Base-by-base conservation (phyloP, 2,888 invertebrate genomes). In the Anoplius nigerrimus region DNA sequence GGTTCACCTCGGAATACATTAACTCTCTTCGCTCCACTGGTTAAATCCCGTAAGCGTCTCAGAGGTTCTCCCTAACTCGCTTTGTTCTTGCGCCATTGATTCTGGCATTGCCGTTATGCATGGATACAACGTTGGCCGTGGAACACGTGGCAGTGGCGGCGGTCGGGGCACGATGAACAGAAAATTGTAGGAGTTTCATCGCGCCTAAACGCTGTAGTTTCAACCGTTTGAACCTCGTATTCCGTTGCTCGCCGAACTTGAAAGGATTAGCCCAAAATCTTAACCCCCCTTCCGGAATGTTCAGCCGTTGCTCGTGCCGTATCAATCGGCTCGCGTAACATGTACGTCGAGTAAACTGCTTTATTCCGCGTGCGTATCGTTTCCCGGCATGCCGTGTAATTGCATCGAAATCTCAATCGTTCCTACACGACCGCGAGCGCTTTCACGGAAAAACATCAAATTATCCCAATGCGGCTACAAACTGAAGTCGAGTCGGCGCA, bases 361-460 rank as follows among this genome's bases (percentile, higher is more conserved):
- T 24, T 24, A 24, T 24, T 24, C 24, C 6, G 11, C 34, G 11
- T 13, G 11, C 11, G 34, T 6, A 34, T 34, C 2, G 4, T 2
- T 34, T 34, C 6, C 1, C 11, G 11, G 34, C 8, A 8, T 1
- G 6, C 34, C 11, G 11, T 34, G 11, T 11, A 34, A 34, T 13
- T 85, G 81, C 86, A 87, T 86, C 87, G 87, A 88, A 88, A 88
- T 88, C 88, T 87, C 88, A 88, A 88, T 88, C 88, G 87, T 88
- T 88, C 88, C 87, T 87, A 11, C 8, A 34, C 34, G 6, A 34
- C 34, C 4, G 11, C 34, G 34, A 34, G 11, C 34, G 34, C 11
- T 34, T 34, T 11, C 4, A 34, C 11, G 34, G 34, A 34, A 34
- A 34, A 34, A 34, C 34, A 34, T 34, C 34, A 34, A 34, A 34